phyloP scores from a whole-genome alignment of 2,113 vertebrate genomes.

The Phalacrocorax carbo region DNA sequence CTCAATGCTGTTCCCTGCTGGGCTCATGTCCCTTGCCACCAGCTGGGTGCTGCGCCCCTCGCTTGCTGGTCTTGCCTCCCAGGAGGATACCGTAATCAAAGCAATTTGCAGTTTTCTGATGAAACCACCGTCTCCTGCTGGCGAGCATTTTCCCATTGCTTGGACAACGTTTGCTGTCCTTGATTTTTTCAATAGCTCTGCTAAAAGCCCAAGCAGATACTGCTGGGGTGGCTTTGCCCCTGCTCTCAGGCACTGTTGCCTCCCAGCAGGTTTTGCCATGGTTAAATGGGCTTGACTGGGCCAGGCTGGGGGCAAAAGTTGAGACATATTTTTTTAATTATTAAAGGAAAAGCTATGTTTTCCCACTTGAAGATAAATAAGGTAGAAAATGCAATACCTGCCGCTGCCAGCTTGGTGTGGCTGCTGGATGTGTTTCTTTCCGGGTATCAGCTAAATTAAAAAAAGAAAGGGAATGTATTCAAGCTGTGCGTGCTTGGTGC shows the following conservation, averaged over 20 bases:
- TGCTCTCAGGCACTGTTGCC: accelerated
- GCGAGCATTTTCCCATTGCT: background rate
- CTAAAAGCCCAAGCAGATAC: background rate
- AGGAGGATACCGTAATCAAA: background rate
- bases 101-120: background rate
- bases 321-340: background rate
- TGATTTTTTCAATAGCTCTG: background rate
- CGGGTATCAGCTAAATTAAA: background rate
- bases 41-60: background rate
- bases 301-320: background rate
- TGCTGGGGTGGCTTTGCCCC: background rate
- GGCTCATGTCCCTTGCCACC: accelerated
- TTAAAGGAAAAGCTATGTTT: background rate
- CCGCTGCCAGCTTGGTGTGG: background rate
- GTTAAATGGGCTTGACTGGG: background rate
- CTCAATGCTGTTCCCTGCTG: background rate
- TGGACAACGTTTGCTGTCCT: background rate
- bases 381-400: background rate
- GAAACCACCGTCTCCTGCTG: background rate
- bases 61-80: accelerated
- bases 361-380: background rate
- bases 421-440: background rate
- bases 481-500: background rate
- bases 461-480: background rate
- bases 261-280: background rate